Evolutionary conservation across 2,797 vertebrate species (phyloP), one percentile per base, ranked within the genome.

Genomic region (Valencia hispanica): DNA sequence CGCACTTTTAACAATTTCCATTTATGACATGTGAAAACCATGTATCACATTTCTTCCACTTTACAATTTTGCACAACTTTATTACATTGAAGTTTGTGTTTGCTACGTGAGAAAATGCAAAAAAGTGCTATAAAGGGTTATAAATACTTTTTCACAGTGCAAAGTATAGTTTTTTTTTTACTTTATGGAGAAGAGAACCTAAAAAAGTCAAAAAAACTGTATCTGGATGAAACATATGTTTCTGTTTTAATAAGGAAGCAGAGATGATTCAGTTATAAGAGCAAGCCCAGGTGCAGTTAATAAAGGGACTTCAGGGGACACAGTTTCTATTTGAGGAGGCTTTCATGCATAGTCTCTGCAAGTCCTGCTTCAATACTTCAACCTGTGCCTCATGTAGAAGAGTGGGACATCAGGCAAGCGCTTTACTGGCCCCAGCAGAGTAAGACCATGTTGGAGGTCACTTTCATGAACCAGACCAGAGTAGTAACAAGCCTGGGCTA

Each of bases 221-320:
- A 25, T 30, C 50, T 68, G 10, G 63, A 25, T 55, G 14, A 43
- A 73, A 45, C 59, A 68, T 71, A 50, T 32, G 72, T 59, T 73
- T 81, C 72, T 53, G 39, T 86, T 85, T 86, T 75, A 79, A 1
- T 72, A 39, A 82, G 74, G 59, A 86, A 83, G 68, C 34, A 0
- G 61, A 70, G 43, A 76, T 20, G 48, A 68, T 77, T 79, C 20
- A 75, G 78, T 71, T 77, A 69, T 1, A 0, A 68, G 81, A 80
- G 63, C n/a, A 57, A 75, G 32, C 45, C 47, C 50, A 92, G 87
- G 82, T 89, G 84, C 43, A 48, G 18, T 47, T 65, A 20, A 74
- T 39, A 5, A 45, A 76, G 65, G 25, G 27, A 12, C 72, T 74
- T 71, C 34, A 74, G 72, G 86, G 53, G 47, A 79, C 57, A 73